These are phyloP conservation scores for Cheilosia impressa DNA, from an alignment of 2,888 invertebrate species.

Conservation along the genomic window DNA sequence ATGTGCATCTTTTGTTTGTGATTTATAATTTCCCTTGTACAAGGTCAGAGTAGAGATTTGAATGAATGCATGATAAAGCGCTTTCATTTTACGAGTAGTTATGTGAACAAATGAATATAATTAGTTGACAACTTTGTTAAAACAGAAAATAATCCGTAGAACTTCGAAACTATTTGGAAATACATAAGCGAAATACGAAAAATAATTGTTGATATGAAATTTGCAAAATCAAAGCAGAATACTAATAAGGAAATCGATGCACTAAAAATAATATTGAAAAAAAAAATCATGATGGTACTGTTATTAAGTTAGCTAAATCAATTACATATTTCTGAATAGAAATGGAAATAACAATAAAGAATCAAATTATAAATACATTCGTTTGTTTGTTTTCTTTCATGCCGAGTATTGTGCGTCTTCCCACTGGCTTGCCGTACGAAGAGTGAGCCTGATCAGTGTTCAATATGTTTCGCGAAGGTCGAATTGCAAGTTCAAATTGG, in stretches of 20 bases:
- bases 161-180: conserved; percentile 27
- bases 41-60: conserved; percentile 17
- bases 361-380: conserved; percentile 24
- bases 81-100: conserved; percentile 46
- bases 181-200: conserved; percentile 37
- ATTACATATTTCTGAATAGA: conserved; percentile 61
- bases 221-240: conserved; percentile 8
- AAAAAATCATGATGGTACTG: conserved; percentile 50
- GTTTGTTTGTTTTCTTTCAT: conserved; percentile 2
- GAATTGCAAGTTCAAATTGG: too few species aligned
- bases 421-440: too few species aligned
- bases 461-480: too few species aligned
- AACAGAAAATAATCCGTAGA: conserved; percentile 21
- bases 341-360: conserved; percentile 60
- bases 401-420: too few species aligned
- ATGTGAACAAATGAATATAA: conserved; percentile 49
- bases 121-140: conserved; percentile 4
- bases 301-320: conserved; percentile 66
- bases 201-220: conserved; percentile 23
- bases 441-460: too few species aligned
- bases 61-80: conserved; percentile 37
- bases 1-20: conserved; percentile 22
- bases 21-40: not conserved
- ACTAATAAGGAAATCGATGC: conserved; percentile 31
- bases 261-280: conserved; percentile 18